Base-by-base conservation (phyloP, 2,888 invertebrate genomes). In the Eupithecia vulgata region DNA sequence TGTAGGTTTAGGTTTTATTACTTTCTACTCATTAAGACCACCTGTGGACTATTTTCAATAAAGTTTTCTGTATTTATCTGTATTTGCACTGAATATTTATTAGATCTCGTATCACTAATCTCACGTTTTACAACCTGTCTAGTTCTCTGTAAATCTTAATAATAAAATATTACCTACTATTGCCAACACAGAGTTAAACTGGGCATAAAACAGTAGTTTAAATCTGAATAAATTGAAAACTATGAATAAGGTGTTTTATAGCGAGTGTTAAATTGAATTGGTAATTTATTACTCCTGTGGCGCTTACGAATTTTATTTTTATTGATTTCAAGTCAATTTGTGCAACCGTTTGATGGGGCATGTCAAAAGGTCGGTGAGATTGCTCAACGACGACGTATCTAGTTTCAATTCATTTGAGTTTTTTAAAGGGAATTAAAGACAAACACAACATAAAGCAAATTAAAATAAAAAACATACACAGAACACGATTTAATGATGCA, bases 161-260 rank as follows among this genome's bases (percentile, higher is more conserved):
- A 69, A 71, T 74, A 71, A 74, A 48, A 71, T 69, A 74, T 71
- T 35, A 48, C 62, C 34, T 45, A 30, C 45, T 65, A 71, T 74
- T 69, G 71, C 74, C 61, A 71, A 74, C 59, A 40, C 66, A 40
- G 67, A 30, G 15, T 57, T 64, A 70, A 35, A 25, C 67, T 34
- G 52, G 4, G 57, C n/a, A 73, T 73, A 67, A 74, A 71, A 72
- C 74, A 69, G 74, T 74, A 67, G 69, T 72, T 71, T 67, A 67
- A 69, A 72, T 69, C 69, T 74, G 42, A 69, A 71, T 74, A 74
- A 74, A 71, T 74, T 61, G 65, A 64, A 67, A 37, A 61, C 48
- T 37, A 68, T 71, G 65, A 71, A 72, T 72, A 69, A 62, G 25
- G 48, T 71, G 66, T 37, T 71, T 74, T 66, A 69, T 69, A 13